Conservation (phyloP, 2,113 vertebrate genomes). For the Chloropsis cyanopogon region DNA sequence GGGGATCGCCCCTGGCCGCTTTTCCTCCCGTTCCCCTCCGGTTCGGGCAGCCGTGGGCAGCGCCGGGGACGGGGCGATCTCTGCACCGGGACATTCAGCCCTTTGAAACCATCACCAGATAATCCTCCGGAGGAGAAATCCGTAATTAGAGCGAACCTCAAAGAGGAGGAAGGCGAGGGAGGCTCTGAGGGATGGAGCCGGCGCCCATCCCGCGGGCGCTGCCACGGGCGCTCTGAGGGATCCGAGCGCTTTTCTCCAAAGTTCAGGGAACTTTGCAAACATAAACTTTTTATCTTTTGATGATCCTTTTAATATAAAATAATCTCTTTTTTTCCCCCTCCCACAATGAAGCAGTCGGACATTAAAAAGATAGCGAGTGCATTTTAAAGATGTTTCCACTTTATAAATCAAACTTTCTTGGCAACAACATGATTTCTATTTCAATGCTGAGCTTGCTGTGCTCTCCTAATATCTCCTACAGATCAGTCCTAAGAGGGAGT, state of each 20-base stretch:
- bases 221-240: neutral
- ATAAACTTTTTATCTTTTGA: conserved; percentile 67
- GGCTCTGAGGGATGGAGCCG: conserved; percentile 1
- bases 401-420: conserved; percentile 80
- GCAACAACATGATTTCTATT: conserved; percentile 64
- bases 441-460: conserved; percentile 35
- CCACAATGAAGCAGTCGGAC: conserved; percentile 65
- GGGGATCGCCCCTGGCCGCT: neutral
- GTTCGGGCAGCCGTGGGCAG: neutral
- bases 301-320: conserved; percentile 69
- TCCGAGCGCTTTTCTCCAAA: neutral
- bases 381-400: conserved; percentile 85
- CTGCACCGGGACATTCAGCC: fast-evolving
- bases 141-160: neutral
- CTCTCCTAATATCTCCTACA: conserved; percentile 61
- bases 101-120: neutral
- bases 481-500: conserved; percentile 62
- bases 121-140: neutral
- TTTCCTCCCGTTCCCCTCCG: neutral
- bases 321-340: conserved; percentile 48
- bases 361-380: conserved; percentile 66
- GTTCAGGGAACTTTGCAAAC: conserved; percentile 57
- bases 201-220: neutral
- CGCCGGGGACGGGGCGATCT: fast-evolving
- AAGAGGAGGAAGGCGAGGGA: neutral